A percentile compares a stretch with the other conserved stretches of the same genome.
phyloP scores from a whole-genome alignment of 2,113 vertebrate species.

The Oostethus manadensis region DNA sequence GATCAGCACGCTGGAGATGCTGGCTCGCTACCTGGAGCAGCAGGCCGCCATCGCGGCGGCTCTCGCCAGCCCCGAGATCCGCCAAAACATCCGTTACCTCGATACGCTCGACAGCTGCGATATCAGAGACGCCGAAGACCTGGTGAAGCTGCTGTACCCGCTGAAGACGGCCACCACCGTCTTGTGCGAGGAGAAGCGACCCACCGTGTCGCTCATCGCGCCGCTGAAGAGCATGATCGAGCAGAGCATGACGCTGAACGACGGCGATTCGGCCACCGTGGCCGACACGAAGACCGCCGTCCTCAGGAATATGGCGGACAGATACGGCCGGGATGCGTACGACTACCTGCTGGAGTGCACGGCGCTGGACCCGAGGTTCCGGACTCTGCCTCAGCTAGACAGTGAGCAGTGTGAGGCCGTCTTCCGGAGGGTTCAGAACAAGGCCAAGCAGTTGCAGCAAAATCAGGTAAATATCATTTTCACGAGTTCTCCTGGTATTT shows the following conservation, averaged over 20 bases:
- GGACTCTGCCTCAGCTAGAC: too few species aligned
- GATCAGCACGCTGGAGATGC: too few species aligned
- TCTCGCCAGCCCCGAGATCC: slow-evolving; percentile 9
- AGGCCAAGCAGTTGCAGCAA: too few species aligned
- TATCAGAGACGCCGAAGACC: slow-evolving; percentile 4
- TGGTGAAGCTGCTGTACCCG: slow-evolving; percentile 7
- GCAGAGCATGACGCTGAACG: not conserved
- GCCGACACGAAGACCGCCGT: not conserved
- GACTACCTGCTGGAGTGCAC: not conserved
- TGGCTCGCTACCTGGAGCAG: too few species aligned
- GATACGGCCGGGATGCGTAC: not conserved
- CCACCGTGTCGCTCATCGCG: not conserved
- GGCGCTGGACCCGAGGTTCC: too few species aligned
- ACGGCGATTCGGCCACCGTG: not conserved
- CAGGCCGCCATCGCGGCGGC: not conserved
- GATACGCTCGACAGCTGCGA: slow-evolving; percentile 9
- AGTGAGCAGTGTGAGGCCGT: too few species aligned
- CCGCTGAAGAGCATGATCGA: too few species aligned
- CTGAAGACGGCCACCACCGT: slow-evolving; percentile 5
- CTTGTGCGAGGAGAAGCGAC: not conserved
- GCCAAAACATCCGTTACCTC: not conserved
- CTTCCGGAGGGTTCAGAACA: too few species aligned
- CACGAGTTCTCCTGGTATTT: not conserved
- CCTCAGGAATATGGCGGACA: not conserved
- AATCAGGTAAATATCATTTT: not conserved